Percentiles rank a stretch among this genome's conserved stretches.
These are phyloP conservation scores for Nymphalis io DNA, from an alignment of 1,140 invertebrate species.

Conservation along the genomic window DNA sequence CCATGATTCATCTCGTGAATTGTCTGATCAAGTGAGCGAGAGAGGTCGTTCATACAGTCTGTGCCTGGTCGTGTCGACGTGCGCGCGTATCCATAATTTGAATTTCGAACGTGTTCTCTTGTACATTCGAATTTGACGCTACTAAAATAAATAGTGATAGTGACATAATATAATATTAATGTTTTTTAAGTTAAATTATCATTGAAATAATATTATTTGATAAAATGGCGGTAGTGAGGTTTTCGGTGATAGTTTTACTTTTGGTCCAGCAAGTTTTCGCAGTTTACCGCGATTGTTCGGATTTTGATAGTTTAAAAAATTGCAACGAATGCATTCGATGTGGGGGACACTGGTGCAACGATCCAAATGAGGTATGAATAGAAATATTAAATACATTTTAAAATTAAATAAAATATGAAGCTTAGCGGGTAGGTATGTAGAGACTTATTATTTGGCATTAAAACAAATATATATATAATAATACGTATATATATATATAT, in stretches of 20 bases:
- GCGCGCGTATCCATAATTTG: slow-evolving; percentile 49
- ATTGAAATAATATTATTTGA: background rate
- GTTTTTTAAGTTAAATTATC: slow-evolving; percentile 22
- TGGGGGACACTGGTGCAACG: slow-evolving; percentile 64
- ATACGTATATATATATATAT: too few species aligned
- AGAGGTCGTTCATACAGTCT: slow-evolving; percentile 49
- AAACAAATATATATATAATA: too few species aligned
- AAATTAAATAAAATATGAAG: background rate
- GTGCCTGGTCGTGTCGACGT: slow-evolving; percentile 39
- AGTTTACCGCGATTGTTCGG: slow-evolving; percentile 45
- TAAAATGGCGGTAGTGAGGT: slow-evolving; percentile 59
- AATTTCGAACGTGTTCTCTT: slow-evolving; percentile 41
- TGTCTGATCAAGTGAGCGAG: slow-evolving; percentile 45
- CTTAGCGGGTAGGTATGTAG: slow-evolving; percentile 1
- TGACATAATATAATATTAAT: slow-evolving; percentile 6
- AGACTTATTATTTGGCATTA: background rate
- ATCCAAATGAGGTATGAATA: slow-evolving; percentile 49
- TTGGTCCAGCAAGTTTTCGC: slow-evolving; percentile 51
- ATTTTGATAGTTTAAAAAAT: slow-evolving; percentile 44
- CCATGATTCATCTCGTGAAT: slow-evolving; percentile 64
- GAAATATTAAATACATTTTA: background rate
- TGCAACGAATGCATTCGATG: slow-evolving; percentile 70
- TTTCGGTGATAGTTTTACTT: slow-evolving; percentile 51
- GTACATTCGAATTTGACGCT: slow-evolving; percentile 24
- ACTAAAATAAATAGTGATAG: slow-evolving; percentile 22